A percentile compares a stretch with the other conserved stretches of the same genome.
These are phyloP conservation scores for Machimus atricapillus DNA, from an alignment of 2,888 invertebrate genomes.

Conservation along the genomic window DNA sequence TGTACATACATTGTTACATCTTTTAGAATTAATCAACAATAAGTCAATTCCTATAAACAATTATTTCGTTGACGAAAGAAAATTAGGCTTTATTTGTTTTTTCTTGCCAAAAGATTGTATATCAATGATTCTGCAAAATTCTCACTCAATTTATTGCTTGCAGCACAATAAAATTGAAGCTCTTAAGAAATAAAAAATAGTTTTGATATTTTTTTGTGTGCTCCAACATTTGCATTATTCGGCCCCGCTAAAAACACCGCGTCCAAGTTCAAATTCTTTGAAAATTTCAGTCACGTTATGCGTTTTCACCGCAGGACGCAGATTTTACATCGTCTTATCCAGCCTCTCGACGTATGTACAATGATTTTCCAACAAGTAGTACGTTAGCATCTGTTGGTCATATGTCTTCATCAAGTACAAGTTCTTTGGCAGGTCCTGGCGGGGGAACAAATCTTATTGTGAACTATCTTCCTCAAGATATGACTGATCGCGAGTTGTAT, in stretches of 20 bases:
- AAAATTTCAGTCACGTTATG: slow-evolving; percentile 64
- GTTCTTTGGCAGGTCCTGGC: slow-evolving; percentile 54
- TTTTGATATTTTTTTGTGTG: background rate
- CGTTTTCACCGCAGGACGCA: slow-evolving; percentile 64
- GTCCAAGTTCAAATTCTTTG: slow-evolving; percentile 57
- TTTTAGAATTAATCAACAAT: no score
- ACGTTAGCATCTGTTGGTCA: slow-evolving; percentile 56
- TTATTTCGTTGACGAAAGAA: no score
- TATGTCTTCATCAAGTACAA: slow-evolving; percentile 56
- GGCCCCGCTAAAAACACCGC: slow-evolving; percentile 47
- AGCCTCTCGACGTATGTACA: slow-evolving; percentile 61
- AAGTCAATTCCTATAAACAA: no score
- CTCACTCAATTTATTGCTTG: background rate
- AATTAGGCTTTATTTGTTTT: background rate
- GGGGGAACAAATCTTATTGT: slow-evolving; percentile 84
- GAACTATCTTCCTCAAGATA: slow-evolving; percentile 93
- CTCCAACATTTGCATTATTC: slow-evolving; percentile 1
- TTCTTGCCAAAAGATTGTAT: background rate
- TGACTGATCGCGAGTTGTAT: slow-evolving; percentile 89
- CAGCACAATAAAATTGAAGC: background rate
- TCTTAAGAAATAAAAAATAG: background rate
- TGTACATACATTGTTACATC: no score
- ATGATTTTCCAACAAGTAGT: slow-evolving; percentile 59
- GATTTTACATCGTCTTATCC: slow-evolving; percentile 62
- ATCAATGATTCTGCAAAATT: background rate